A percentile compares a stretch with the other conserved stretches of the same genome.
Conservation (phyloP, 2,113 vertebrate genomes). For the Acanthochromis polyacanthus region DNA sequence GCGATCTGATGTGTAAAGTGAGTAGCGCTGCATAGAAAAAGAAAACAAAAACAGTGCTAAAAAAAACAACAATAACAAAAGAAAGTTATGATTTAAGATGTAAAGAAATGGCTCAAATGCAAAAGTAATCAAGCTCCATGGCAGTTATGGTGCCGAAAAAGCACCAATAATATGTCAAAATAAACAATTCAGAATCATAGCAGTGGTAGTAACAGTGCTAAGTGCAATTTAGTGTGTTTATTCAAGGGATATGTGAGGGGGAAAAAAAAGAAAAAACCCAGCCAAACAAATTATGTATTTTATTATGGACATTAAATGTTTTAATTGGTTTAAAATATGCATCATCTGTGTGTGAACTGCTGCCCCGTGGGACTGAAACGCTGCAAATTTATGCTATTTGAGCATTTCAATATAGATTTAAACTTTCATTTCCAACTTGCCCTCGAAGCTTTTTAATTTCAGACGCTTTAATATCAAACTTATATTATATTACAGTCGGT, state of each 20-base stretch:
- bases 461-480: slow-evolving; percentile 22
- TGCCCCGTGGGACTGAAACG: not conserved
- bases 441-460: slow-evolving; percentile 25
- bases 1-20: too few species aligned
- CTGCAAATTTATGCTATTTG: not conserved
- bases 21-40: too few species aligned
- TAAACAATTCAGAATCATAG: not conserved
- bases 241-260: too few species aligned
- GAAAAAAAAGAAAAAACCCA: too few species aligned
- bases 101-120: too few species aligned
- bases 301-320: not conserved
- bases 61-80: too few species aligned
- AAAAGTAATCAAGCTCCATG: too few species aligned
- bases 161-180: not conserved
- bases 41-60: too few species aligned
- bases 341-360: not conserved
- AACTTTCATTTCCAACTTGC: slow-evolving; percentile 15
- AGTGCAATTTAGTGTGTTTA: too few species aligned
- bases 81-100: too few species aligned
- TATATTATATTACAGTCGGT: not conserved
- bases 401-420: slow-evolving; percentile 30
- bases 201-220: too few species aligned
- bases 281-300: too few species aligned
- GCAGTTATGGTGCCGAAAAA: not conserved
- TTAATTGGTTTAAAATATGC: not conserved